Percentiles rank a stretch among this genome's conserved stretches.
Conservation (phyloP, 1,140 invertebrate species). For the Musca vetustissima region DNA sequence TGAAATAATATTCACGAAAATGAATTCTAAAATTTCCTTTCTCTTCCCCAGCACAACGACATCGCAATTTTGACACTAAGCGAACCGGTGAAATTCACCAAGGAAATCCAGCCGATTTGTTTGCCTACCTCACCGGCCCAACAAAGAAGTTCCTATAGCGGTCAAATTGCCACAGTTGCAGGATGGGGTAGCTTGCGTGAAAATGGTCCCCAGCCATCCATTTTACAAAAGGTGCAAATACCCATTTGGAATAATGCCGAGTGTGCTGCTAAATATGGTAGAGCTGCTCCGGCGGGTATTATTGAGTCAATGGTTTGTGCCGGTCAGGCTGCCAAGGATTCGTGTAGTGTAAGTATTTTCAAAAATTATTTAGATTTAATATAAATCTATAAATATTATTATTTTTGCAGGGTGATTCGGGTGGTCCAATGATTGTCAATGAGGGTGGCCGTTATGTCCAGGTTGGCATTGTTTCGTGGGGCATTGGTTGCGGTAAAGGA, state of each 20-base stretch:
- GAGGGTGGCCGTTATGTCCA: slow-evolving; percentile 73
- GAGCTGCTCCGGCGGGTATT: slow-evolving; percentile 82
- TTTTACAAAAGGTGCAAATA: slow-evolving; percentile 81
- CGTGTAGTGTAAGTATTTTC: slow-evolving; percentile 78
- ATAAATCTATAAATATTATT: neutral
- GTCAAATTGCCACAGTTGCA: slow-evolving; percentile 75
- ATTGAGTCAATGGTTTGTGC: slow-evolving; percentile 86
- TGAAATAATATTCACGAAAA: too few relatives aligned
- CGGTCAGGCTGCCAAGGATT: slow-evolving; percentile 78
- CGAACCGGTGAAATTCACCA: slow-evolving; percentile 72
- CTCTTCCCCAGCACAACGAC: slow-evolving; percentile 73
- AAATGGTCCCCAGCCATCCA: slow-evolving; percentile 79
- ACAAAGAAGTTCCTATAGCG: slow-evolving; percentile 61
- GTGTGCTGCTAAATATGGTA: slow-evolving; percentile 79
- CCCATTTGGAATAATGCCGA: slow-evolving; percentile 80
- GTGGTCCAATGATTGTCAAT: slow-evolving; percentile 84
- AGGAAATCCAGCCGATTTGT: slow-evolving; percentile 80
- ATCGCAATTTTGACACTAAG: slow-evolving; percentile 83
- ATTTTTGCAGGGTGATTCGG: slow-evolving; percentile 80
- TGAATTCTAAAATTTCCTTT: neutral
- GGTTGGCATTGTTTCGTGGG: slow-evolving; percentile 91
- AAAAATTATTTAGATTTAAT: neutral
- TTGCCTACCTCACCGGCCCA: slow-evolving; percentile 65
- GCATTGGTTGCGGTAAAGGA: slow-evolving; percentile 88
- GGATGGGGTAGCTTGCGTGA: slow-evolving; percentile 65